These are phyloP conservation scores for Anagrus nilaparvatae DNA, from an alignment of 1,140 invertebrate species.

Conservation along the genomic window DNA sequence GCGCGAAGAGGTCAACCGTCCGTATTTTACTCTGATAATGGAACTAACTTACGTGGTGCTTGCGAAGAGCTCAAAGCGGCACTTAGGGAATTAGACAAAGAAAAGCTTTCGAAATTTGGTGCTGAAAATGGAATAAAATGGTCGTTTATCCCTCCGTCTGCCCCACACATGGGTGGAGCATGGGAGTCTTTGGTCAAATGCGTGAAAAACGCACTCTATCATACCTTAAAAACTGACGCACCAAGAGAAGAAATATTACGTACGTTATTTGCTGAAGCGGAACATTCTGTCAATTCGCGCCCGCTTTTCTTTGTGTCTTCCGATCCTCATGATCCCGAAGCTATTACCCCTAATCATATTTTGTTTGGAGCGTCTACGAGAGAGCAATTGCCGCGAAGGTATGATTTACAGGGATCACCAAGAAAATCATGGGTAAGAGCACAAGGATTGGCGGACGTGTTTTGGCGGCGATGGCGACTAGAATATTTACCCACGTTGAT, in stretches of 20 bases:
- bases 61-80: conserved; percentile 17
- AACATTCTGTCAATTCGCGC: neutral
- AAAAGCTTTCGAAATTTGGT: neutral
- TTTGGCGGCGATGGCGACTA: no score
- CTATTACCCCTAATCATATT: neutral
- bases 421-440: no score
- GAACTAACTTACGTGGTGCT: conserved; percentile 26
- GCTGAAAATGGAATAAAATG: neutral
- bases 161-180: neutral
- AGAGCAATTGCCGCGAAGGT: no score
- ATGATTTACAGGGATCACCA: no score
- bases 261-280: neutral
- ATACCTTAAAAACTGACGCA: neutral
- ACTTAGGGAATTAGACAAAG: conserved; percentile 9
- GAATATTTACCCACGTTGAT: no score
- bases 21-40: conserved; percentile 21
- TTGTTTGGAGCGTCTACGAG: conserved; percentile 31
- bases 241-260: neutral
- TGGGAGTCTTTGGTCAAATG: conserved; percentile 6
- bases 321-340: neutral
- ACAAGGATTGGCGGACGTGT: no score
- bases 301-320: neutral
- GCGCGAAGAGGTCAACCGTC: conserved; percentile 12
- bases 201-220: neutral
- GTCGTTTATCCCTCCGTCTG: neutral